These are phyloP conservation scores for Microplitis deprimator DNA, from an alignment of 2,888 invertebrate species.

Conservation along the genomic window DNA sequence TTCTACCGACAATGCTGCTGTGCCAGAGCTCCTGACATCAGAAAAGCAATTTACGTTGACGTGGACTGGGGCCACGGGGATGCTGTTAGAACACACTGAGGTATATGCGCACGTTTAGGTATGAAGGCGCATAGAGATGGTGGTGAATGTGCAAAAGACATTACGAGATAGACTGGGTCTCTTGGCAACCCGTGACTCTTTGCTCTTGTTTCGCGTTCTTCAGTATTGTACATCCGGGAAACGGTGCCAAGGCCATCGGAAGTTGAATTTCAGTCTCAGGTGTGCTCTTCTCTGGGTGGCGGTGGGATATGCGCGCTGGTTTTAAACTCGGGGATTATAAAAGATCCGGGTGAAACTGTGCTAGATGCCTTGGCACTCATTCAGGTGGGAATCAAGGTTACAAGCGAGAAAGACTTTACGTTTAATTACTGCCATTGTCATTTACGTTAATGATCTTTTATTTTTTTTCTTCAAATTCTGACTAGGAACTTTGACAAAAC, in stretches of 20 bases:
- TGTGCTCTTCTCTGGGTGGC: neutral
- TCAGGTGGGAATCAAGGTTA: slow-evolving; percentile 10
- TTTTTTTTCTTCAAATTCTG: neutral
- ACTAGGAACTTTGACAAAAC: neutral
- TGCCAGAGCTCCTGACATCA: neutral
- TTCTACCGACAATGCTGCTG: neutral
- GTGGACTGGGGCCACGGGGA: neutral
- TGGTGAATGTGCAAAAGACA: neutral
- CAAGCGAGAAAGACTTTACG: neutral
- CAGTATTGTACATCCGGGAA: neutral
- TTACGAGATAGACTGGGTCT: too few relatives aligned
- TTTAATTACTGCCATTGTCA: neutral
- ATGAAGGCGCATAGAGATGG: neutral
- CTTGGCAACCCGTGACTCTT: neutral
- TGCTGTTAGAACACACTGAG: neutral
- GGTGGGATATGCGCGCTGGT: neutral
- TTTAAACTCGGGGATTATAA: slow-evolving; percentile 13
- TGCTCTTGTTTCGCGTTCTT: slow-evolving; percentile 9
- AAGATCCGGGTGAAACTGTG: neutral
- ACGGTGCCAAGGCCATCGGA: slow-evolving; percentile 20
- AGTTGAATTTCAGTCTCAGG: slow-evolving; percentile 12
- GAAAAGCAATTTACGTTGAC: neutral
- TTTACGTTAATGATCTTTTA: neutral
- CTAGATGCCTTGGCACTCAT: slow-evolving; percentile 1
- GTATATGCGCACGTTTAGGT: too few relatives aligned